Base-by-base conservation (phyloP, 2,888 invertebrate species). In the Hirtodrosophila histrioides region DNA sequence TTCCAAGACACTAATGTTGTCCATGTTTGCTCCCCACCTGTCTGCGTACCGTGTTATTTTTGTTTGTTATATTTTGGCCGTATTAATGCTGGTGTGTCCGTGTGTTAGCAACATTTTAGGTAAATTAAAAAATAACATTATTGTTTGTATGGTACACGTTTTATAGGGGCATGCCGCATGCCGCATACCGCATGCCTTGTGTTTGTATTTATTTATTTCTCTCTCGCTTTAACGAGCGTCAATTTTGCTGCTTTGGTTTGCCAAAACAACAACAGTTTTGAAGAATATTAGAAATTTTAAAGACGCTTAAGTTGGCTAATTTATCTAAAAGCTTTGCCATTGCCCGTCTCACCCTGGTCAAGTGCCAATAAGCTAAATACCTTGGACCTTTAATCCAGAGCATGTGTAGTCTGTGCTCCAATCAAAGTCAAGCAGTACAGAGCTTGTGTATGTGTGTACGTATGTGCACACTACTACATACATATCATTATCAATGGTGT, bases 101-200 rank as follows among this genome's bases (percentile, higher is more conserved):
- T 51, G 57, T 51, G 37, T 37, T 53, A 17, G 45, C 41, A 66
- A 48, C 78, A 78, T 88, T 86, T 83, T 88, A 88, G 68, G 78
- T 56, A 84, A 84, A 84, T 84, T 80, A 84, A 88, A 84, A 84
- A 88, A 86, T 58, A 84, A 84, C 75, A 84, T 75, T 75, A 50
- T 69, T 73, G 72, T 71, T 58, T 58, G 35, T 49, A 33, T 41
- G 35, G n/a, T 40, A 9, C 36, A 58, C 23, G 29, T 12, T 54
- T 51, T 23, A 11, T 37, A 39, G 37, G 40, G 8, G 17, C 17
- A 17, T 17, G 17, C 17, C 17, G 17, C 17, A 17, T 40, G 10
- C 11, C 12, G 36, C 12, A 8, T n/a, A 6, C 5, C 24, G 37
- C 12, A 27, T 24, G 24, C 24, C 0, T 33, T 27, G 27, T 65